Percentiles rank a stretch among this genome's conserved stretches.
Conservation (phyloP, 1,140 invertebrate genomes). For the Drosophila guanche region DNA sequence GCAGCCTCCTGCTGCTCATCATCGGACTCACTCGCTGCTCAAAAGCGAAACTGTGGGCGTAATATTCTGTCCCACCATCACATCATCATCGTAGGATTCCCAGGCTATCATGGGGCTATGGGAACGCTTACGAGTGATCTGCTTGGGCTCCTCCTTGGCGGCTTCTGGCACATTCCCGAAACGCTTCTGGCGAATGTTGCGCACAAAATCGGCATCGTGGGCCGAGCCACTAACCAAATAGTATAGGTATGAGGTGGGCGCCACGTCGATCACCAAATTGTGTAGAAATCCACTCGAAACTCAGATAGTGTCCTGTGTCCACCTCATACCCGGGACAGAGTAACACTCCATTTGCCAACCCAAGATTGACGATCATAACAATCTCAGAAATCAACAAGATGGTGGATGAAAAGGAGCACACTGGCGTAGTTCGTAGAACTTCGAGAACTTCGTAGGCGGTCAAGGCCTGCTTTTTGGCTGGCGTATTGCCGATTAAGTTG, state of each 20-base stretch:
- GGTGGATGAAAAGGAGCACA: no score
- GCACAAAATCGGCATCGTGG: conserved; percentile 34
- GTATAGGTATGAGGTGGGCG: conserved; percentile 61
- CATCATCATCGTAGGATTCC: conserved; percentile 58
- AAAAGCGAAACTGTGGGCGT: conserved; percentile 25
- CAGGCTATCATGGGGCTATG: conserved; percentile 9
- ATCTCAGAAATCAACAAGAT: no score
- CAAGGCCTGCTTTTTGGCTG: conserved; percentile 13
- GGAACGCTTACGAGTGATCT: conserved; percentile 23
- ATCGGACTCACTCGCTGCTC: conserved; percentile 69
- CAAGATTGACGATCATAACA: no score
- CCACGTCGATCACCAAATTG: conserved; percentile 33
- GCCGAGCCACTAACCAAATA: no score
- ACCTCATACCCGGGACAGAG: no score
- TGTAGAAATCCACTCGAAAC: neutral
- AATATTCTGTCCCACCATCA: conserved; percentile 22
- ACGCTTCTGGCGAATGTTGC: conserved; percentile 55
- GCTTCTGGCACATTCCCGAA: conserved; percentile 16
- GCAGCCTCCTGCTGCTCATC: conserved; percentile 29
- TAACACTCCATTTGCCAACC: no score
- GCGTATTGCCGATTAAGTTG: conserved; percentile 39
- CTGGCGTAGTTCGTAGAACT: no score
- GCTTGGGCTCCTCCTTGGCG: neutral
- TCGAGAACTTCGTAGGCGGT: no score
- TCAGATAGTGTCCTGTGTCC: no score